A percentile compares a stretch with the other conserved stretches of the same genome.
Conservation (phyloP, 1,140 invertebrate genomes). For the Drosophila nigrodunni region DNA sequence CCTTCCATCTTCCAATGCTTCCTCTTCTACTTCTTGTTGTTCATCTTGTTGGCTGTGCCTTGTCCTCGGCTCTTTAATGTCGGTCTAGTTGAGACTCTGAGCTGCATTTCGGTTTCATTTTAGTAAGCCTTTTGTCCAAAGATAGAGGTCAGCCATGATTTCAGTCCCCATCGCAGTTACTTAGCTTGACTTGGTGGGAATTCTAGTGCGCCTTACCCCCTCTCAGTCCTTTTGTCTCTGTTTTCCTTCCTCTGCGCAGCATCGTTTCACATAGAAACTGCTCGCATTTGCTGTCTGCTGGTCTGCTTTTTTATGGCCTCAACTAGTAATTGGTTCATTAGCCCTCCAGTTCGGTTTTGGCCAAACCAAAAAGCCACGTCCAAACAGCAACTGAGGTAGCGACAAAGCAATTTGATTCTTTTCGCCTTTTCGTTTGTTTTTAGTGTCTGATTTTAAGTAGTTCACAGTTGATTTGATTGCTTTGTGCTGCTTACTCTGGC, state of each 20-base stretch:
- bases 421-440: constrained; percentile 47
- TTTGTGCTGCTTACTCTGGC: constrained; percentile 13
- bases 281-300: constrained; percentile 49
- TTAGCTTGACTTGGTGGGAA: constrained; percentile 56
- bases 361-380: constrained; percentile 8
- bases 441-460: constrained; percentile 48
- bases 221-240: not conserved
- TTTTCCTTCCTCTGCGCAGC: constrained; percentile 2
- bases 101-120: constrained; percentile 71
- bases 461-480: constrained; percentile 44
- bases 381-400: constrained; percentile 46
- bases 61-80: constrained; percentile 66
- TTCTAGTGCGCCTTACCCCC: constrained; percentile 47
- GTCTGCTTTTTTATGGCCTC: constrained; percentile 63
- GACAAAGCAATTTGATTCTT: constrained; percentile 58
- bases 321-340: constrained; percentile 76
- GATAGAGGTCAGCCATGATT: constrained; percentile 76
- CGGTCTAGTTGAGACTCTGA: constrained; percentile 68
- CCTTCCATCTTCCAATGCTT: constrained; percentile 8
- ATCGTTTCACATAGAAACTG: constrained; percentile 43
- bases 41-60: constrained; percentile 31
- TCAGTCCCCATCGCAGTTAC: constrained; percentile 27
- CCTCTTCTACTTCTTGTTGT: not conserved
- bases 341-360: constrained; percentile 57
- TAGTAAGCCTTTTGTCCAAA: constrained; percentile 51